Evolutionary conservation across 2,888 invertebrate genomes (phyloP), one percentile per base, ranked within the genome.

Genomic region (Caradrina clavipalpis): DNA sequence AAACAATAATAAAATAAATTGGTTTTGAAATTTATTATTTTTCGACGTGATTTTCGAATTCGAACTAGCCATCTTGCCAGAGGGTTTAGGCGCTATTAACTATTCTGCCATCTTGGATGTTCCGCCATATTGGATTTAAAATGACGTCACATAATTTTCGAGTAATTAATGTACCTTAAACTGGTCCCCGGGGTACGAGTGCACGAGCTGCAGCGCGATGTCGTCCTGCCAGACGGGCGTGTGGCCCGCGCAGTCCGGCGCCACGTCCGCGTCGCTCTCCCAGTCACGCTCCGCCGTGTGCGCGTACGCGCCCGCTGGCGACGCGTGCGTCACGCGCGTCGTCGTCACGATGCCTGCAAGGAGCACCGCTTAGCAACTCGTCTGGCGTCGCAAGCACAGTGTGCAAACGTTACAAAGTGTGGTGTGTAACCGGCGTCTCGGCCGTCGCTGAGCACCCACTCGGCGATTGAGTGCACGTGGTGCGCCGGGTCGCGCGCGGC

Each of bases 271-370:
- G 89, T 98, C 98, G 83, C 95, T 96, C 92, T 98, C 98, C 98
- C 98, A 98, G 87, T 97, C 96, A 50, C 98, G 96, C 78, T 97
- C 92, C 0, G 98, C 97, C 0, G 96, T 92, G 87, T 97, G 97
- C 0, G 98, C 97, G 89, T 97, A 98, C 0, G 96, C 92, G 1
- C 97, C 97, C 0, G 97, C 97, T 0, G 98, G 98, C 0, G 98
- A 97, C 6, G 98, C 98, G 89, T 98, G 98, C 0, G 98, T 98
- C 1, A 98, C 96, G 66, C 98, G 96, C 0, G 98, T 97, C 2
- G 97, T 98, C 13, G 98, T 98, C 26, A 98, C 98, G n/a, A 97
- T 90, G 0, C 97, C 97, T 91, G 86, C 59, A 59, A 60, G 21
- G 35, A 3, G 7, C 19, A 50, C 19, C n/a, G 15, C n/a, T 65